phyloP scores from a whole-genome alignment of 2,888 invertebrate species.

The Diplazon laetatorius region DNA sequence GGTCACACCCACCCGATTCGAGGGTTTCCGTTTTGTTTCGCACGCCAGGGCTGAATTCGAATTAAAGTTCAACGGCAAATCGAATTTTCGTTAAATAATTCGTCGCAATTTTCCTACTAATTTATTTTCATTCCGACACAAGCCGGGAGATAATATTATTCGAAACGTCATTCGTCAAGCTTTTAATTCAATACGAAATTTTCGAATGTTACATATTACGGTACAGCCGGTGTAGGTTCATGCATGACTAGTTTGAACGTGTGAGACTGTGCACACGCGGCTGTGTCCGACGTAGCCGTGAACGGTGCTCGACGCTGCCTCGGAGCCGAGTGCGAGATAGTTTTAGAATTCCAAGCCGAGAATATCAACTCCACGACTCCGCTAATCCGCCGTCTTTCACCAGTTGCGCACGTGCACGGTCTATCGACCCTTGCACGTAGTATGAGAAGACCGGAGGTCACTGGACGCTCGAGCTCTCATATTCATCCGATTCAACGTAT shows the following conservation, averaged over 20 bases:
- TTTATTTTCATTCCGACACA: too few species aligned
- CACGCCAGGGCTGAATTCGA: too few species aligned
- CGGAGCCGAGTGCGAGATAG: constrained; percentile 22
- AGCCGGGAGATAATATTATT: neutral
- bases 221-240: neutral
- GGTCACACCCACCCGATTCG: too few species aligned
- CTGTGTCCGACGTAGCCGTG: constrained; percentile 22
- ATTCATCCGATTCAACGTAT: neutral
- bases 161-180: too few species aligned
- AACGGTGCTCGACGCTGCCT: constrained; percentile 29
- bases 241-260: neutral
- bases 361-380: constrained; percentile 27
- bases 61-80: too few species aligned
- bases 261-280: neutral
- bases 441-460: neutral
- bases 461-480: too few species aligned
- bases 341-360: constrained; percentile 28
- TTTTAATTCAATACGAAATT: neutral
- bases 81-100: too few species aligned
- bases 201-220: neutral
- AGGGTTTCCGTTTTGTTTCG: too few species aligned
- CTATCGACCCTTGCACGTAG: neutral
- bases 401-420: constrained; percentile 11
- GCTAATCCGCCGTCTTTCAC: constrained; percentile 17
- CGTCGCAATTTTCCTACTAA: too few species aligned